Conservation (phyloP, 2,888 invertebrate species). For the Bombylius discolor region DNA sequence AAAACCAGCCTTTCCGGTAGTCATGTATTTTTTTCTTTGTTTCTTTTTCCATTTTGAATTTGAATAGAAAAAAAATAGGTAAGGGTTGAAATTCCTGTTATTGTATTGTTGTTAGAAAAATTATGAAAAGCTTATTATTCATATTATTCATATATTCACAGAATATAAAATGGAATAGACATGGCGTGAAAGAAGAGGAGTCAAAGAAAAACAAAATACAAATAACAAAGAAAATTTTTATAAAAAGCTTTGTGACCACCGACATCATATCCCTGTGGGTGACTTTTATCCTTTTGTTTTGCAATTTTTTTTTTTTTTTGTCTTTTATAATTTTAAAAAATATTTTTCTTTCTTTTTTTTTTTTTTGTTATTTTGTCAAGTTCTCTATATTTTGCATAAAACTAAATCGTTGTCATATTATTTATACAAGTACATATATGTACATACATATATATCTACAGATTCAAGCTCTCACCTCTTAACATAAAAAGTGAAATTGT, state of each 20-base stretch:
- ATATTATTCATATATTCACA: constrained; percentile 14
- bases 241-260: constrained; percentile 13
- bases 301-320: neutral
- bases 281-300: constrained; percentile 11
- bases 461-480: too few species aligned
- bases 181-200: constrained; percentile 1
- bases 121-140: constrained; percentile 15
- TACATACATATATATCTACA: neutral
- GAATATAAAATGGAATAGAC: constrained; percentile 8
- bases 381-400: neutral
- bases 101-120: constrained; percentile 1
- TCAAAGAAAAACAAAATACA: constrained; percentile 4
- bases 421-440: neutral
- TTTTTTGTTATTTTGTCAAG: neutral
- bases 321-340: neutral
- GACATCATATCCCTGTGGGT: constrained; percentile 10
- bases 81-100: neutral
- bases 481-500: too few species aligned
- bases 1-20: constrained; percentile 4
- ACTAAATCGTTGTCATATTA: neutral
- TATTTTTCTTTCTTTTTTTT: neutral
- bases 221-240: constrained; percentile 5
- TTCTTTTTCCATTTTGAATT: neutral
- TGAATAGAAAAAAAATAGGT: neutral
- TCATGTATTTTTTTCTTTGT: too few species aligned